Percentiles rank a stretch among this genome's conserved stretches.
Conservation (phyloP, 2,113 vertebrate genomes). For the Elephantulus edwardii region DNA sequence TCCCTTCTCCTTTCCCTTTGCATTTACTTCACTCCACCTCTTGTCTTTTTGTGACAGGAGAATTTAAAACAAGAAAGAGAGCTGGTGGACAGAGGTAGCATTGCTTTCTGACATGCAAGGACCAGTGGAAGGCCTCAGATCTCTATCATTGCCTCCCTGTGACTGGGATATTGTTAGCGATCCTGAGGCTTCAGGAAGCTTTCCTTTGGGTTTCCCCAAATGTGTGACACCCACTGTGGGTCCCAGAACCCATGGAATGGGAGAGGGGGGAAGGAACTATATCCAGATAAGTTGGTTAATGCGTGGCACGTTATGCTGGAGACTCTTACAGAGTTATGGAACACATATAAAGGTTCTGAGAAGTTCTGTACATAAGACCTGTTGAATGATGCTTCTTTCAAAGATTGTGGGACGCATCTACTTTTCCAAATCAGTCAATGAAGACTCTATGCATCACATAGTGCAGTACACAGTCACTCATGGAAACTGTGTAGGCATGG, state of each 20-base stretch:
- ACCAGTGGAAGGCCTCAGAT: not conserved
- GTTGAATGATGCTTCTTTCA: not conserved
- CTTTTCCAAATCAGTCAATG: not conserved
- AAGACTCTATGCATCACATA: not conserved
- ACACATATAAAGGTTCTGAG: not conserved
- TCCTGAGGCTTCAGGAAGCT: not conserved
- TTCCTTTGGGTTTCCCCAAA: not conserved
- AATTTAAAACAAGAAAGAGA: not conserved
- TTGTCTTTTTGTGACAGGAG: not conserved
- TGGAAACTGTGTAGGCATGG: not conserved
- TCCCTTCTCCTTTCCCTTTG: not conserved
- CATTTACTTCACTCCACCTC: fast-evolving
- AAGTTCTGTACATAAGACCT: not conserved
- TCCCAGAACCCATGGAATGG: not conserved
- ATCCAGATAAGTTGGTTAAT: not conserved
- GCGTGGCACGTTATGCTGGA: no score
- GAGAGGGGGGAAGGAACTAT: not conserved
- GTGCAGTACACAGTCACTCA: not conserved
- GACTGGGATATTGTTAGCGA: not conserved
- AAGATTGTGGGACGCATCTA: not conserved
- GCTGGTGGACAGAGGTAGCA: not conserved
- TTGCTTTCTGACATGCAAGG: not conserved
- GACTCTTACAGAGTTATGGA: not conserved
- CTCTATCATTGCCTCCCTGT: fast-evolving
- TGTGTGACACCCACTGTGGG: not conserved